Conservation (phyloP, 2,797 vertebrate species). For the Anguilla anguilla region DNA sequence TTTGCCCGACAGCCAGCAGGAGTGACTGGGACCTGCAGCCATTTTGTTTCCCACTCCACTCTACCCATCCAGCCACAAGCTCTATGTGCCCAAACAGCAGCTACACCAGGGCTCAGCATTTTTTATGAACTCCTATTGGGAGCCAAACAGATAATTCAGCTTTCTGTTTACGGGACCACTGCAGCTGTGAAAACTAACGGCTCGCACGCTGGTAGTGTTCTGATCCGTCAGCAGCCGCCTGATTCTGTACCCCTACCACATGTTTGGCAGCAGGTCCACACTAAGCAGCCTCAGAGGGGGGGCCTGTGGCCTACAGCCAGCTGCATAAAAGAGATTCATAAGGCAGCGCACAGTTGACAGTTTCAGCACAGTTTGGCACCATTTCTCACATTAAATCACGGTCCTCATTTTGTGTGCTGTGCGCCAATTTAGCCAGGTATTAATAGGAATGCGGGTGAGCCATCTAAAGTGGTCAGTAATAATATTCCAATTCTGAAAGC, state of each 20-base stretch:
- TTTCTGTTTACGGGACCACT: background rate
- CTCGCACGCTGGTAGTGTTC: background rate
- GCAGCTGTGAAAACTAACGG: background rate
- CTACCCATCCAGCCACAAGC: background rate
- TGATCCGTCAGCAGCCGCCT: background rate
- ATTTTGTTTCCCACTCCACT: background rate
- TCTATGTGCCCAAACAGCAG: background rate
- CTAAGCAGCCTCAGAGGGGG: background rate
- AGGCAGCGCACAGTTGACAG: background rate
- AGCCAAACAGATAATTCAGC: background rate
- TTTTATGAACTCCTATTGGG: background rate
- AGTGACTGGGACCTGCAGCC: background rate
- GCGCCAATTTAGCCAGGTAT: background rate
- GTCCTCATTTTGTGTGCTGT: background rate
- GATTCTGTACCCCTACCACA: background rate
- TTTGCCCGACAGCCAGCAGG: background rate
- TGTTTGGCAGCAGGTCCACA: background rate
- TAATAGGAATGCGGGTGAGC: background rate
- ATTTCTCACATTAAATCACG: background rate
- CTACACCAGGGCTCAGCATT: background rate
- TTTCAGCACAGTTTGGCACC: background rate
- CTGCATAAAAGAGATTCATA: slow-evolving; percentile 4
- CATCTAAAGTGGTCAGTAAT: background rate
- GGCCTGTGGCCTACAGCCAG: background rate
- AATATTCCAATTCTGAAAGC: background rate